Evolutionary conservation across 2,888 invertebrate genomes (phyloP).

Genomic region (Ferrisia virgata): DNA sequence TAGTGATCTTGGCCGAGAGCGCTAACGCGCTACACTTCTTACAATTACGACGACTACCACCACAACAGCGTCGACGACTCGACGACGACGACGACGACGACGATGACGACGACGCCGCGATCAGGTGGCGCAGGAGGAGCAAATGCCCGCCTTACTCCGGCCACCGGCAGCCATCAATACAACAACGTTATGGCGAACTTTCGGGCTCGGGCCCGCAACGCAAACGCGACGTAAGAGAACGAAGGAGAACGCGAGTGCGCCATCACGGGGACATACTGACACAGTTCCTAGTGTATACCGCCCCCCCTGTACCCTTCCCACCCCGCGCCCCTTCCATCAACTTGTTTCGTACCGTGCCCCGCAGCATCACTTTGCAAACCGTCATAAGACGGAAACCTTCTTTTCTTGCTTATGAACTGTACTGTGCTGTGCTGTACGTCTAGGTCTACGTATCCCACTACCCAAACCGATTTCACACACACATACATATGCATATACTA

Average conservation of each 20-base stretch:
- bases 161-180: background rate
- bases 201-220: background rate
- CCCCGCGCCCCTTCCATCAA: background rate
- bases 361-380: background rate
- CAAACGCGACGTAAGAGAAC: background rate
- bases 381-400: background rate
- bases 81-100: background rate
- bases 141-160: background rate
- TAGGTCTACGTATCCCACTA: no score
- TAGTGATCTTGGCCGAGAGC: conserved; percentile 48
- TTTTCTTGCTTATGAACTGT: no score
- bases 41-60: conserved; percentile 17
- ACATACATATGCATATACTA: background rate
- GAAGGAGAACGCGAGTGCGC: conserved; percentile 28
- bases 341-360: background rate
- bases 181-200: background rate
- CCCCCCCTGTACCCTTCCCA: background rate
- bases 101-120: background rate
- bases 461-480: background rate
- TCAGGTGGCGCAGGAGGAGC: conserved; percentile 15
- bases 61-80: background rate
- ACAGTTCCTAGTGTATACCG: conserved; percentile 38
- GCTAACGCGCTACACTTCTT: conserved; percentile 44
- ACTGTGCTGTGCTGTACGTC: no score
- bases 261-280: conserved; percentile 40